phyloP scores from a whole-genome alignment of 1,140 invertebrate species.

The Acyrthosiphon pisum region DNA sequence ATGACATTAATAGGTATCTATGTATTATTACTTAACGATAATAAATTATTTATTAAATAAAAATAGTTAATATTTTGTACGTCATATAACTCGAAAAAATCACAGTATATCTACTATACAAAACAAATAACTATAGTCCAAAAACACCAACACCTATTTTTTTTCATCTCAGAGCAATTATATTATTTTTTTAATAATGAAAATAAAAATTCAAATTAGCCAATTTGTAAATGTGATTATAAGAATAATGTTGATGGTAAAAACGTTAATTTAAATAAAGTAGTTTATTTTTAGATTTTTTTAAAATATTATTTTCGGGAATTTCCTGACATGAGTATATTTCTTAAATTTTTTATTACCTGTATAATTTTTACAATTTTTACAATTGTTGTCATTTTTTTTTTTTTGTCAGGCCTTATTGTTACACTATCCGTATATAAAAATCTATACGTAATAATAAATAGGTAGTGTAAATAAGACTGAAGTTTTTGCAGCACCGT shows the following conservation, averaged over 20 bases:
- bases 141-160: background rate
- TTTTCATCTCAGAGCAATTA: background rate
- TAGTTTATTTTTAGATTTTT: too few species aligned
- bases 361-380: too few species aligned
- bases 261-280: too few species aligned
- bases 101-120: background rate
- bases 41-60: constrained; percentile 1
- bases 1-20: background rate
- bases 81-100: background rate
- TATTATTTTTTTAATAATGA: background rate
- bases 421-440: background rate
- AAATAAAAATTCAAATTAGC: too few species aligned
- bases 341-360: too few species aligned
- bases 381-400: too few species aligned
- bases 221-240: too few species aligned
- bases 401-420: too few species aligned
- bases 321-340: too few species aligned
- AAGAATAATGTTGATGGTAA: too few species aligned
- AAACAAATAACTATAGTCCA: background rate
- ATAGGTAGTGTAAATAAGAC: background rate
- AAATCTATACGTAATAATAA: background rate
- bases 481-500: background rate
- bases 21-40: background rate
- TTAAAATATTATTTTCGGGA: too few species aligned
- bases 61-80: background rate